Evolutionary conservation across 2,888 invertebrate species (phyloP).

Genomic region (Drosophila melanosoma): DNA sequence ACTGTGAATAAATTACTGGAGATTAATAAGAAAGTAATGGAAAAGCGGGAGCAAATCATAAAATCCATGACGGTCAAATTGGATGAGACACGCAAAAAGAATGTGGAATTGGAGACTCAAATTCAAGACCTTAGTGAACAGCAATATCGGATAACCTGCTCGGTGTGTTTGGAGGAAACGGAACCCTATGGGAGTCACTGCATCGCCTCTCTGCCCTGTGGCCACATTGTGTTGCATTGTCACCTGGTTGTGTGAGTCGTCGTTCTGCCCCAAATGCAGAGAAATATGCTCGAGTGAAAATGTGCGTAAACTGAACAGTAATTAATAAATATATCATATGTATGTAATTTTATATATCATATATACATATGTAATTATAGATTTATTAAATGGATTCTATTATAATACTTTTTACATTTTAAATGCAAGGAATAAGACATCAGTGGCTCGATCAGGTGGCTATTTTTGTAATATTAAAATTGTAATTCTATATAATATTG

Average conservation of each 20-base stretch:
- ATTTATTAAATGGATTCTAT: background rate
- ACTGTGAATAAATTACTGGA: background rate
- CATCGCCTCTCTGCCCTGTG: background rate
- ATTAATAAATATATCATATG: background rate
- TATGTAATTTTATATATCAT: background rate
- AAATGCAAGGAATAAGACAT: too few relatives aligned
- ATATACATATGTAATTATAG: background rate
- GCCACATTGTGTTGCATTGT: background rate
- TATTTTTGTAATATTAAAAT: background rate
- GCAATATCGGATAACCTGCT: fast-evolving
- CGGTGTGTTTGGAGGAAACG: background rate
- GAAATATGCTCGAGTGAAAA: fast-evolving
- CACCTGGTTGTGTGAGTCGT: fast-evolving
- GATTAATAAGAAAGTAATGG: too few relatives aligned
- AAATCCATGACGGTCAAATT: fast-evolving
- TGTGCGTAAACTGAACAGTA: background rate
- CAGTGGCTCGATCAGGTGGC: too few relatives aligned
- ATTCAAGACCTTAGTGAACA: fast-evolving
- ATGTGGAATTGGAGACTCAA: fast-evolving
- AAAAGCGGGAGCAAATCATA: fast-evolving
- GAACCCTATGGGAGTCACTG: fast-evolving
- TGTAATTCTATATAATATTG: background rate
- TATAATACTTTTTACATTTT: too few relatives aligned
- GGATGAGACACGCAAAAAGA: too few relatives aligned
- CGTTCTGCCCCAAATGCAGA: background rate